Base-by-base conservation (phyloP, 2,797 vertebrate species). In the Numenius phaeopus region DNA sequence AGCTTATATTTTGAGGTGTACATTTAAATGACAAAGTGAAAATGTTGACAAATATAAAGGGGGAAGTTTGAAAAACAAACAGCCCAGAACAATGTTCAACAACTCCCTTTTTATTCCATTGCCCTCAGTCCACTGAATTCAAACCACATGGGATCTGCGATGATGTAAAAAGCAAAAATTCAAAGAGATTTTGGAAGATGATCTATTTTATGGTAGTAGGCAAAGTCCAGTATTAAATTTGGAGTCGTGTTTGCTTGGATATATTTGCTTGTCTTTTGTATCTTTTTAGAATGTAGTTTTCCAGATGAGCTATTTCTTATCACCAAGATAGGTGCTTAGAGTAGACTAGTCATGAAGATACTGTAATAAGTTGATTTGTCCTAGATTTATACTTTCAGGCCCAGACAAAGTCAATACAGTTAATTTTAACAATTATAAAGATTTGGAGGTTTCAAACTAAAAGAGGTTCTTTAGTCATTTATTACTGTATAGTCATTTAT, bases 231-330 rank as follows among this genome's bases (percentile, higher is more conserved):
- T 61, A 49, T 78, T 69, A 70, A 47, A 6, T 91, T 40, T 86
- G 22, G n/a, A 79, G 37, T 61, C n/a, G 4, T 42, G 15, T 72
- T 92, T 69, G 8, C n/a, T 26, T 61, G 72, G 61, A 67, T 29
- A 78, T 8, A 30, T 65, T 57, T 85, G 20, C 12, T 62, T 76
- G 14, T 90, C 20, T 83, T 34, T 32, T 86, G 4, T 79, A 44
- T 83, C 27, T 66, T 47, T 84, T 40, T 79, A 44, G 77, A 75
- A 90, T 66, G 32, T 59, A 62, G 27, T 65, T 93, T 94, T 87
- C 87, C 18, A 27, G 55, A 15, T 54, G 19, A 88, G 17, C 14
- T 58, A 14, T 78, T 95, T 85, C 34, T 76, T 67, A 66, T 46
- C 52, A 39, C 14, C 69, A 50, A 40, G 26, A 50, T 84, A 64